phyloP scores from a whole-genome alignment of 1,140 invertebrate genomes.

The Drosophila trapezifrons region DNA sequence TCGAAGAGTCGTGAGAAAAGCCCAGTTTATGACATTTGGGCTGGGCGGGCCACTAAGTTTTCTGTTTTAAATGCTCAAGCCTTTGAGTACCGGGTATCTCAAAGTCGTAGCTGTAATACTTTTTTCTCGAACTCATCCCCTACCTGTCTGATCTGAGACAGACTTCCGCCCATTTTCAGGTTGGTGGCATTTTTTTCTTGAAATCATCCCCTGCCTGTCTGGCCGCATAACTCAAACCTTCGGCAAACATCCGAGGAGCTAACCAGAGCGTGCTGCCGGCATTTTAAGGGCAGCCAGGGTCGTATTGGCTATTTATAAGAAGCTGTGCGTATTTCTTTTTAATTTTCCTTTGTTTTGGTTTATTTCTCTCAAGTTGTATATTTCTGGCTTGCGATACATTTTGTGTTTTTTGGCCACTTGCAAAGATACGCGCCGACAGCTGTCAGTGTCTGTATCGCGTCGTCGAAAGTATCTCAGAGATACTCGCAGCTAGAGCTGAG shows the following conservation, averaged over 20 bases:
- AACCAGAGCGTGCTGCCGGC: constrained; percentile 66
- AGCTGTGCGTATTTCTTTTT: constrained; percentile 45
- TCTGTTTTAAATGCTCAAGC: too few relatives aligned
- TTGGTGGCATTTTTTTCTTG: constrained; percentile 32
- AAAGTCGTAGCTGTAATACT: too few relatives aligned
- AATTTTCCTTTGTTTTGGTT: constrained; percentile 26
- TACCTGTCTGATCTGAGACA: constrained; percentile 5
- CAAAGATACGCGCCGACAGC: constrained; percentile 56
- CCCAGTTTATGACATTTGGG: too few relatives aligned
- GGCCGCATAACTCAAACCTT: constrained; percentile 67
- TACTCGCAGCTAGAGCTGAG: constrained; percentile 7
- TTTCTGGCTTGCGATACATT: constrained; percentile 58
- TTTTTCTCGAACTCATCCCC: too few relatives aligned
- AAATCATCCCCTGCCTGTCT: constrained; percentile 24
- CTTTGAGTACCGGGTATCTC: too few relatives aligned
- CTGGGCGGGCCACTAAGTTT: too few relatives aligned
- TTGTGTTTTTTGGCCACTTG: constrained; percentile 70
- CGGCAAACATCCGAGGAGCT: constrained; percentile 30
- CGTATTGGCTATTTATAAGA: constrained; percentile 69
- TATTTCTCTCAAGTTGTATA: constrained; percentile 19
- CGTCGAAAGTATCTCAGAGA: constrained; percentile 33
- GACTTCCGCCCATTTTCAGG: constrained; percentile 58
- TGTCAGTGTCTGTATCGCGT: constrained; percentile 53
- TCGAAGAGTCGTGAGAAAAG: too few relatives aligned
- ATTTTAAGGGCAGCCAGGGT: constrained; percentile 79